Percentiles rank a stretch among this genome's conserved stretches.
These are phyloP conservation scores for Pinna nobilis DNA, from an alignment of 1,140 invertebrate species.

Conservation along the genomic window DNA sequence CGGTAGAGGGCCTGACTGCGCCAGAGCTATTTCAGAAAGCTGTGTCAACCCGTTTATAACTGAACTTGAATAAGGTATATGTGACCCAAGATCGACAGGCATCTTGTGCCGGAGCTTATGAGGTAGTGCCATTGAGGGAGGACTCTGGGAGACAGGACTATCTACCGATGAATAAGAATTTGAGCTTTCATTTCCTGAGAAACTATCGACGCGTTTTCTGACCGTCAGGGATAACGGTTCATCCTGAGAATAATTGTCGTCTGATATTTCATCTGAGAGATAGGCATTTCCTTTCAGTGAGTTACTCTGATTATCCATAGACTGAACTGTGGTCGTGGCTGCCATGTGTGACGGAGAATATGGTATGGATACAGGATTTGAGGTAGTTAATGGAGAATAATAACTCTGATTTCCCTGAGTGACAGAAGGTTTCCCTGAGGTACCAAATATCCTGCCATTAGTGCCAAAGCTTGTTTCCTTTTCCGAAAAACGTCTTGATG, in stretches of 20 bases:
- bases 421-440: slow-evolving; percentile 11
- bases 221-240: slow-evolving; percentile 53
- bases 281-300: not conserved
- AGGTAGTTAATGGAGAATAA: slow-evolving; percentile 15
- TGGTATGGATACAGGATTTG: not conserved
- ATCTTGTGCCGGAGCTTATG: slow-evolving; percentile 67
- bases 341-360: not conserved
- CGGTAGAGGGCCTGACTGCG: slow-evolving; percentile 57
- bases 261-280: slow-evolving; percentile 22
- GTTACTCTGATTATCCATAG: not conserved
- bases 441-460: not conserved
- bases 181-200: slow-evolving; percentile 45
- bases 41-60: slow-evolving; percentile 65
- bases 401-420: slow-evolving; percentile 15
- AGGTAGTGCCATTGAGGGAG: slow-evolving; percentile 58
- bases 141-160: slow-evolving; percentile 44
- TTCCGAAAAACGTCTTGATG: not conserved
- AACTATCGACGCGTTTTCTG: slow-evolving; percentile 28
- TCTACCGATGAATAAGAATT: slow-evolving; percentile 34
- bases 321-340: not conserved
- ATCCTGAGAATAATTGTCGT: slow-evolving; percentile 42
- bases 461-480: slow-evolving; percentile 1
- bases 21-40: slow-evolving; percentile 65
- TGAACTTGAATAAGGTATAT: slow-evolving; percentile 25
- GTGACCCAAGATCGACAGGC: slow-evolving; percentile 29